Conservation (phyloP, 2,888 invertebrate genomes). For the Andrena dorsata region DNA sequence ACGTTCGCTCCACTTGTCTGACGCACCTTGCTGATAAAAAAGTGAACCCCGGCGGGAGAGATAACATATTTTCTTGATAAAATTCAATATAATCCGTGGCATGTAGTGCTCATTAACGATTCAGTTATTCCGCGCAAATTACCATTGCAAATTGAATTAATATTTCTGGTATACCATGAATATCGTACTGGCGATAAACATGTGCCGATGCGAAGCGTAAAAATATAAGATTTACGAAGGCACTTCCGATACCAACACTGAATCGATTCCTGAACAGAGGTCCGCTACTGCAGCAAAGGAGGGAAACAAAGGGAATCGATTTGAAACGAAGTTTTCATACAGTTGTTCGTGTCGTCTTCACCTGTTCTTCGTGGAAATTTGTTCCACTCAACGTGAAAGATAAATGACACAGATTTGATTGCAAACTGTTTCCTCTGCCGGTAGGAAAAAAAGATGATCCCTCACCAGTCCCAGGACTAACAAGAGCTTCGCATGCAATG, state of each 20-base stretch:
- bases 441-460: background rate
- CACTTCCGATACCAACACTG: background rate
- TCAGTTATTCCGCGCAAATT: background rate
- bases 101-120: background rate
- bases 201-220: conserved; percentile 11
- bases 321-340: background rate
- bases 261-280: background rate
- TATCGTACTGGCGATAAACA: conserved; percentile 18
- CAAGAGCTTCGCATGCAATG: background rate
- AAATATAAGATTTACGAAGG: conserved; percentile 19
- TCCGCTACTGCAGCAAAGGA: background rate
- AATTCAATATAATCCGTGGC: background rate
- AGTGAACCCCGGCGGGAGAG: background rate
- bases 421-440: background rate
- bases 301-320: background rate
- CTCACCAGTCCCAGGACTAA: background rate
- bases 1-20: conserved; percentile 21
- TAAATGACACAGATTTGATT: conserved; percentile 10
- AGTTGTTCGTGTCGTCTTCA: conserved; percentile 2
- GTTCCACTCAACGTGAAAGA: background rate
- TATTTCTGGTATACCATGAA: conserved; percentile 3
- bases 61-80: background rate
- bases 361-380: background rate
- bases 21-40: conserved; percentile 27
- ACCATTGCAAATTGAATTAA: conserved; percentile 8